phyloP scores from a whole-genome alignment of 2,113 vertebrate species.

The Arvicanthis niloticus region DNA sequence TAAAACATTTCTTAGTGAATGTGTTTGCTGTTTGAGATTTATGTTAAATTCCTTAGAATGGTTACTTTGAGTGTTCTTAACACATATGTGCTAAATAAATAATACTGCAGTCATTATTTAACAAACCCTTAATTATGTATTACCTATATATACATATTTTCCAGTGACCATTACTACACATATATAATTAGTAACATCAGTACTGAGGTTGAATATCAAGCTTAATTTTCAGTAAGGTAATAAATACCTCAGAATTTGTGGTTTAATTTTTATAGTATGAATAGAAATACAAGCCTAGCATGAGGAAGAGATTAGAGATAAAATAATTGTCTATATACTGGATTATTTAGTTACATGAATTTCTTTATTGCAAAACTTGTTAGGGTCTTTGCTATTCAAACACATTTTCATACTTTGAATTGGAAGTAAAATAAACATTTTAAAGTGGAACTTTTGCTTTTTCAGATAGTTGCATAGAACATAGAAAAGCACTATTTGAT shows the following conservation, averaged over 20 bases:
- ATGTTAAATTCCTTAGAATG: slow-evolving; percentile 43
- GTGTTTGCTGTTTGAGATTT: slow-evolving; percentile 46
- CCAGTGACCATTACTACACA: not conserved
- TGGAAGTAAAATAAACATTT: not conserved
- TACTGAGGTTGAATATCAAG: not conserved
- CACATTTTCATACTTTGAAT: slow-evolving; percentile 34
- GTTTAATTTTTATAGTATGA: slow-evolving; percentile 20
- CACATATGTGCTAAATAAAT: slow-evolving; percentile 26
- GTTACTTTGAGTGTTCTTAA: slow-evolving; percentile 40
- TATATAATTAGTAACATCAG: not conserved
- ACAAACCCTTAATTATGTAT: not conserved
- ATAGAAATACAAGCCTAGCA: not conserved
- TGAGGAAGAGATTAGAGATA: not conserved
- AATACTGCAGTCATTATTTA: slow-evolving; percentile 6
- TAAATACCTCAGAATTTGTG: slow-evolving; percentile 22
- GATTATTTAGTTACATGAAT: slow-evolving; percentile 13
- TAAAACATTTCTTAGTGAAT: slow-evolving; percentile 38
- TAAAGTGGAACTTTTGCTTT: slow-evolving; percentile 25
- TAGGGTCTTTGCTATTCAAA: not conserved
- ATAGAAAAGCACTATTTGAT: slow-evolving; percentile 36
- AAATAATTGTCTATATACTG: slow-evolving; percentile 5
- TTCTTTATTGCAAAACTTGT: slow-evolving; percentile 44
- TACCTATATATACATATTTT: not conserved
- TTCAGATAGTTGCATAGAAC: not conserved
- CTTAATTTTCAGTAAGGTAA: not conserved